A percentile compares a stretch with the other conserved stretches of the same genome.
These are phyloP conservation scores for Trachelus iudaicus DNA, from an alignment of 2,888 invertebrate genomes.

Conservation along the genomic window DNA sequence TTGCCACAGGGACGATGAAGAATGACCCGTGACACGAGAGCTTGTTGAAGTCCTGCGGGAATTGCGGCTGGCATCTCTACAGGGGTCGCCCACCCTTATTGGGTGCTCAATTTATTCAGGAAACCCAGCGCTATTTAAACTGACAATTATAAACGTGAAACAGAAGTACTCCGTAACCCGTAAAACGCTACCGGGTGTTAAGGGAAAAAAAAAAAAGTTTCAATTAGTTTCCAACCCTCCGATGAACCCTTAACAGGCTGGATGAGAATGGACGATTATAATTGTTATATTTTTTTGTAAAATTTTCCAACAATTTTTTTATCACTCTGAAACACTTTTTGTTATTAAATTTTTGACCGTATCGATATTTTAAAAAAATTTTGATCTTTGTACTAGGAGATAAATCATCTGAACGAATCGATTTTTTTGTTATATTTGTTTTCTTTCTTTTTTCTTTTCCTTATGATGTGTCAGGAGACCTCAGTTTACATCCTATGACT, in stretches of 20 bases:
- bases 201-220: background rate
- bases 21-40: background rate
- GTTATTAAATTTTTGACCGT: background rate
- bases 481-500: background rate
- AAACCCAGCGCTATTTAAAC: background rate
- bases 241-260: background rate
- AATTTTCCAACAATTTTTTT: background rate
- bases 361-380: background rate
- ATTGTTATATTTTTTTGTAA: background rate
- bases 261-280: background rate
- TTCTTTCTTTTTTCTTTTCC: background rate
- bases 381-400: background rate
- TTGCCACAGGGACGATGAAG: slow-evolving; percentile 29
- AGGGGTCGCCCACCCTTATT: background rate
- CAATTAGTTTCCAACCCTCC: background rate
- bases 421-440: background rate
- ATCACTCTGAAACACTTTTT: background rate
- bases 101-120: background rate
- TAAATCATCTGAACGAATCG: background rate
- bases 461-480: background rate
- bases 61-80: background rate
- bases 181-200: background rate
- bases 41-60: background rate
- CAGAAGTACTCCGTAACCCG: background rate
- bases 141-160: background rate